Percentiles rank a stretch among this genome's conserved stretches.
Conservation (phyloP, 2,888 invertebrate species). For the Scaptomyza caliginosa region DNA sequence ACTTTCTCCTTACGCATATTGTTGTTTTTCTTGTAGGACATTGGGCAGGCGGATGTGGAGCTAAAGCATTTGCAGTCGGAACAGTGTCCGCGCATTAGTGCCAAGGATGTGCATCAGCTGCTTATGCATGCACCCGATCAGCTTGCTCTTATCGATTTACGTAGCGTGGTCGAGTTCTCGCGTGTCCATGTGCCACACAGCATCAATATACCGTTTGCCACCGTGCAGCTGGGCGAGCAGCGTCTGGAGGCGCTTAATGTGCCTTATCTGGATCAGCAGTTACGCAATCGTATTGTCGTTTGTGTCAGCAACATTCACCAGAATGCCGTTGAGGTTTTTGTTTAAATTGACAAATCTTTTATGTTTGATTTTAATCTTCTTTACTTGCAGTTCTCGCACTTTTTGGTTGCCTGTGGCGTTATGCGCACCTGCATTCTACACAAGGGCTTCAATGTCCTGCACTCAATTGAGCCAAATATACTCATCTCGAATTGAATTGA, state of each 20-base stretch:
- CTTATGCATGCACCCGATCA: constrained; percentile 86
- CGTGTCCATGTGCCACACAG: constrained; percentile 92
- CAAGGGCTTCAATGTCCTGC: constrained; percentile 93
- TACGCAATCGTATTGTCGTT: constrained; percentile 88
- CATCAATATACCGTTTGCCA: constrained; percentile 94
- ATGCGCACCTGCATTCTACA: constrained; percentile 93
- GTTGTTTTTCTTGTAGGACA: constrained; percentile 86
- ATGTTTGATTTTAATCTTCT: background rate
- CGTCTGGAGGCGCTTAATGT: constrained; percentile 89
- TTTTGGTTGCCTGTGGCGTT: constrained; percentile 91
- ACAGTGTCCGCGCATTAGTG: constrained; percentile 92
- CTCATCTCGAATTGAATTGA: constrained; percentile 81
- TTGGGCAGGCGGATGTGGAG: constrained; percentile 86
- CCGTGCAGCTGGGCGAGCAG: constrained; percentile 89
- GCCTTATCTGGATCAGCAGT: constrained; percentile 86
- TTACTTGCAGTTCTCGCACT: constrained; percentile 90
- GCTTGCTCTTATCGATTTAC: constrained; percentile 88
- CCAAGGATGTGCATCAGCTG: constrained; percentile 91
- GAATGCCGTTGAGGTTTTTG: constrained; percentile 89
- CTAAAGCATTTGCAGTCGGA: constrained; percentile 89
- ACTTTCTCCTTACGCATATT: background rate
- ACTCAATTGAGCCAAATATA: constrained; percentile 87
- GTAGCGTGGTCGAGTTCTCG: constrained; percentile 86
- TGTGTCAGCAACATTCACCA: constrained; percentile 92
- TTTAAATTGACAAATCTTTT: background rate